Percentiles rank a stretch among this genome's conserved stretches.
Conservation (phyloP, 1,140 invertebrate genomes). For the Drosophila elegans region DNA sequence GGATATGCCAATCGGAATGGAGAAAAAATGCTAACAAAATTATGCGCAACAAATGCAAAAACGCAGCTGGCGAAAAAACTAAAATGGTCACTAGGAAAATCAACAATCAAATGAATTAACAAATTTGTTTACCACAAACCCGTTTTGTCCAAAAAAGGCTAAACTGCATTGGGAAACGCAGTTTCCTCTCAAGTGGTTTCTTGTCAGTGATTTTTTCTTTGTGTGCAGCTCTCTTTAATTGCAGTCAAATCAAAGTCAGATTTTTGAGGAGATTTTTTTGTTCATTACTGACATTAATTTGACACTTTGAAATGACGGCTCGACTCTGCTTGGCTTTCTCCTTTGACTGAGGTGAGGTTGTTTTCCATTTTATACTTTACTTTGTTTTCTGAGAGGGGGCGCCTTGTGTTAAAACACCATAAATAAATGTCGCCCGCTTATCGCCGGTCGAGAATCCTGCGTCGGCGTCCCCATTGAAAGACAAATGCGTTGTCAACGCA, state of each 20-base stretch:
- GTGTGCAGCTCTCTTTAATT: slow-evolving; percentile 47
- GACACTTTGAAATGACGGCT: slow-evolving; percentile 65
- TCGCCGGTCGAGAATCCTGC: slow-evolving; percentile 63
- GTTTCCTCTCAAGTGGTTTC: slow-evolving; percentile 15
- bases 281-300: slow-evolving; percentile 77
- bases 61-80: slow-evolving; percentile 23
- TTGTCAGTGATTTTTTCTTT: slow-evolving; percentile 56
- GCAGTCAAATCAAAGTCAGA: slow-evolving; percentile 51
- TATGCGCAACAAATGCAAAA: slow-evolving; percentile 35
- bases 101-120: slow-evolving; percentile 40
- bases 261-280: slow-evolving; percentile 45
- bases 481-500: slow-evolving; percentile 83
- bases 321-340: slow-evolving; percentile 25
- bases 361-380: slow-evolving; percentile 18
- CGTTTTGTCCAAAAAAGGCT: slow-evolving; percentile 64
- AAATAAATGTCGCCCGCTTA: slow-evolving; percentile 81
- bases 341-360: slow-evolving; percentile 8
- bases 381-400: slow-evolving; percentile 31
- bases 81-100: slow-evolving; percentile 33
- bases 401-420: slow-evolving; percentile 80
- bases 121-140: slow-evolving; percentile 58
- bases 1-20: slow-evolving; percentile 30
- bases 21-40: slow-evolving; percentile 3
- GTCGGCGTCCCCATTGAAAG: slow-evolving; percentile 72
- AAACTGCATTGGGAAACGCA: slow-evolving; percentile 68